Conservation (phyloP, 2,113 vertebrate species). For the Pseudorasbora parva region DNA sequence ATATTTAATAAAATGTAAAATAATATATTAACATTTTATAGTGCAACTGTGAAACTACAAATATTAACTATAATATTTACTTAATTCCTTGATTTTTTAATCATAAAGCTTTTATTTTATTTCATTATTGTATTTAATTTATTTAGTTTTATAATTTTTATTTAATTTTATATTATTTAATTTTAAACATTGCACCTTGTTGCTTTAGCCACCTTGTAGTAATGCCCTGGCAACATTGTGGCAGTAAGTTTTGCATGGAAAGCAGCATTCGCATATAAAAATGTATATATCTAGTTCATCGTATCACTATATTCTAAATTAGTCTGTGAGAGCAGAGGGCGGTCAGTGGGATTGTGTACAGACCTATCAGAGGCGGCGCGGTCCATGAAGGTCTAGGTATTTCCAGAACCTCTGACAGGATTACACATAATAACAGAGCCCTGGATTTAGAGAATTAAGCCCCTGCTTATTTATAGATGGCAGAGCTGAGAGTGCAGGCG, state of each 20-base stretch:
- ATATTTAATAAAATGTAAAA: not conserved
- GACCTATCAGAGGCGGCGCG: not conserved
- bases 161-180: not conserved
- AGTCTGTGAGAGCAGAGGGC: constrained; percentile 3
- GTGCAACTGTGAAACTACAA: not conserved
- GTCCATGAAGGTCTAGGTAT: constrained; percentile 47
- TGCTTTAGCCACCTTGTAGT: not conserved
- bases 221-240: not conserved
- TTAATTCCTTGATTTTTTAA: too few species aligned
- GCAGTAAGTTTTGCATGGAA: not conserved
- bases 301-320: not conserved
- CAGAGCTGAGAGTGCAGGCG: not conserved
- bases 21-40: not conserved
- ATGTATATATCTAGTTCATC: not conserved
- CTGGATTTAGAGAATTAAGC: constrained; percentile 59
- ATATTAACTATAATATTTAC: not conserved
- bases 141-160: not conserved
- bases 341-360: not conserved
- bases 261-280: not conserved
- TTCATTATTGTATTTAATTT: not conserved
- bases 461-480: constrained; percentile 56
- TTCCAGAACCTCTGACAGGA: constrained; percentile 52
- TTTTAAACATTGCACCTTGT: not conserved
- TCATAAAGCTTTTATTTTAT: not conserved
- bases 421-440: constrained; percentile 56